These are phyloP conservation scores for Xestia sexstrigata DNA, from an alignment of 2,888 invertebrate species.

Conservation along the genomic window DNA sequence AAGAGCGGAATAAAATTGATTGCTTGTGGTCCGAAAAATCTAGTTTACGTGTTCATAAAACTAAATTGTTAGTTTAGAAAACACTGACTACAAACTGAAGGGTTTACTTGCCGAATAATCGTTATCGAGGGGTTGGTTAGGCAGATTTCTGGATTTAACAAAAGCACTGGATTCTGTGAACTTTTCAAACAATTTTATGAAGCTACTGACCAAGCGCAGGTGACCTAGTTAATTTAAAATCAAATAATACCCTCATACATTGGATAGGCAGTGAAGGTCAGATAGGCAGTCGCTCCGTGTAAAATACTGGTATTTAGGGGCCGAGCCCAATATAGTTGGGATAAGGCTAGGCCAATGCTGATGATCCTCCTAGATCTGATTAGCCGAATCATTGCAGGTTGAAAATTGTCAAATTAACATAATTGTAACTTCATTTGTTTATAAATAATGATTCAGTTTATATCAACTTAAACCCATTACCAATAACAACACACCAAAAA, in stretches of 20 bases:
- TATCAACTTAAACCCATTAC: not conserved
- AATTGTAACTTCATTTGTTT: not conserved
- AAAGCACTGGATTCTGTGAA: not conserved
- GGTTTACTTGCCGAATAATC: not conserved
- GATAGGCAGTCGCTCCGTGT: not conserved
- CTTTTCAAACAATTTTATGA: not conserved
- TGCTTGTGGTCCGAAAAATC: slow-evolving; percentile 28
- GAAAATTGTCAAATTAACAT: not conserved
- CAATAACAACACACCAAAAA: not conserved
- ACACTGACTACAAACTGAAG: not conserved
- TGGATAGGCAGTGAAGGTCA: not conserved
- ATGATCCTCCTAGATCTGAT: not conserved
- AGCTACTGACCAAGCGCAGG: not conserved
- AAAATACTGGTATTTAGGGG: not conserved
- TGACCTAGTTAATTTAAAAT: no score
- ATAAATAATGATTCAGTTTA: not conserved
- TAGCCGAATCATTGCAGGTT: not conserved
- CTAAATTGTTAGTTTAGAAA: slow-evolving; percentile 22
- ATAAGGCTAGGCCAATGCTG: not conserved
- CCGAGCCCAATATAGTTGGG: not conserved
- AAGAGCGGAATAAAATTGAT: slow-evolving; percentile 56
- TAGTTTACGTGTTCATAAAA: slow-evolving; percentile 24
- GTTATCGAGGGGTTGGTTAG: not conserved
- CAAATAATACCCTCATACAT: no score
- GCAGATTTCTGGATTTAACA: not conserved